These are phyloP conservation scores for Alethe diademata DNA, from an alignment of 2,113 vertebrate species.

Conservation along the genomic window DNA sequence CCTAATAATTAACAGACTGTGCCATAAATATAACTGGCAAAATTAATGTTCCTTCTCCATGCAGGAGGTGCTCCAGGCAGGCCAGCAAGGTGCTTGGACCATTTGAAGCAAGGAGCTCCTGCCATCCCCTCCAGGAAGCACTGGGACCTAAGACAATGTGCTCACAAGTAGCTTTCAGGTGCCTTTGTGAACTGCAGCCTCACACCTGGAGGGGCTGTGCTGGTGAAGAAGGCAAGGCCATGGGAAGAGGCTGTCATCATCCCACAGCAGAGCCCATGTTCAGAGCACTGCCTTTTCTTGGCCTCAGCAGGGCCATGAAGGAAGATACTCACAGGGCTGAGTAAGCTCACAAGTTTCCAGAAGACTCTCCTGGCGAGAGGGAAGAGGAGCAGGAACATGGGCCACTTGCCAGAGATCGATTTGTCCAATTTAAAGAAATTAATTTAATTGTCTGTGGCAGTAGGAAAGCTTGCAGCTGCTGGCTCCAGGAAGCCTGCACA, in stretches of 20 bases:
- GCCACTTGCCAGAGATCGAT: not conserved
- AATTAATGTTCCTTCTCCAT: fast-evolving
- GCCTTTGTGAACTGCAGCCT: not conserved
- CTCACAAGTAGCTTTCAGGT: not conserved
- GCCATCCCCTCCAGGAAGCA: fast-evolving
- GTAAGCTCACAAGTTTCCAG: not conserved
- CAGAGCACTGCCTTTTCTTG: not conserved
- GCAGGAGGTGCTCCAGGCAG: not conserved
- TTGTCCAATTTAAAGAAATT: slow-evolving; percentile 19
- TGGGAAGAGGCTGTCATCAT: not conserved
- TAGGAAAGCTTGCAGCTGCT: slow-evolving; percentile 25
- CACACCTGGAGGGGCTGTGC: not conserved
- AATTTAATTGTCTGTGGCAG: slow-evolving; percentile 27
- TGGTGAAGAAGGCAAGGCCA: not conserved
- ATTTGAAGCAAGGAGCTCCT: not conserved
- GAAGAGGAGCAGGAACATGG: not conserved
- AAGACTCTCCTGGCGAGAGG: not conserved
- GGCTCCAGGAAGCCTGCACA: slow-evolving; percentile 14
- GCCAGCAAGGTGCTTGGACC: not conserved
- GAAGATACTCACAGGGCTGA: not conserved
- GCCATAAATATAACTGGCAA: not conserved
- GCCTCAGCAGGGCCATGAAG: not conserved
- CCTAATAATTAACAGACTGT: not conserved
- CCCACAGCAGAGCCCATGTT: not conserved
- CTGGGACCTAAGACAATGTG: fast-evolving